Percentiles rank a stretch among this genome's conserved stretches.
phyloP scores from a whole-genome alignment of 1,140 invertebrate species.

The Achatina immaculata region DNA sequence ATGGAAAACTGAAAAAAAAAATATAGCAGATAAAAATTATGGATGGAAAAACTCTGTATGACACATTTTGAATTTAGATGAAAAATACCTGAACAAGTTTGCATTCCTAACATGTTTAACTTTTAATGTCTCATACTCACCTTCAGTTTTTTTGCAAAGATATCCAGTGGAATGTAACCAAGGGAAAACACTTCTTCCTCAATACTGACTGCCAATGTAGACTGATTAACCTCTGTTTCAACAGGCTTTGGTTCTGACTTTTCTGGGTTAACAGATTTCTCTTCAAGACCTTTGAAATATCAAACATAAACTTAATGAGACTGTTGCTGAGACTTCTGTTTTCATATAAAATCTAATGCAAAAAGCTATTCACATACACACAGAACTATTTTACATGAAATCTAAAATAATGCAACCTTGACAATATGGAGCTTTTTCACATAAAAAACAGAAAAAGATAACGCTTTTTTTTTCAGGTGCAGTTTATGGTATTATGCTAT shows the following conservation, averaged over 20 bases:
- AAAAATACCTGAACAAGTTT: too few relatives aligned
- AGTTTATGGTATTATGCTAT: too few relatives aligned
- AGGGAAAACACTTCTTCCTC: conserved; percentile 41
- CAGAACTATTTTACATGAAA: background rate
- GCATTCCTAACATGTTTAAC: too few relatives aligned
- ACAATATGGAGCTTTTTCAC: too few relatives aligned
- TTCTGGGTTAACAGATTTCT: background rate
- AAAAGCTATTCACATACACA: background rate
- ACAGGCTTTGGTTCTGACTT: background rate
- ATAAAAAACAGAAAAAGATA: too few relatives aligned
- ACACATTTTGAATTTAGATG: too few relatives aligned
- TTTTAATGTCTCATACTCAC: background rate
- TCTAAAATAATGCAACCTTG: background rate
- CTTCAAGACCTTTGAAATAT: background rate
- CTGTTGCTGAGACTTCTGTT: background rate
- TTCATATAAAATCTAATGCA: background rate
- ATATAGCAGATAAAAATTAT: too few relatives aligned
- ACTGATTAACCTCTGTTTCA: background rate
- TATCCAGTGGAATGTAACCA: conserved; percentile 42
- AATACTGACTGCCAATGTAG: conserved; percentile 16
- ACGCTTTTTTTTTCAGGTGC: too few relatives aligned
- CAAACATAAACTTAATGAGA: background rate
- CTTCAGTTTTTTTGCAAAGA: conserved; percentile 32
- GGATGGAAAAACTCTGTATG: too few relatives aligned
- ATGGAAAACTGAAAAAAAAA: too few relatives aligned